Evolutionary conservation across 1,140 invertebrate species (phyloP), one percentile per base, ranked within the genome.

Genomic region (Bombus soroeensis): DNA sequence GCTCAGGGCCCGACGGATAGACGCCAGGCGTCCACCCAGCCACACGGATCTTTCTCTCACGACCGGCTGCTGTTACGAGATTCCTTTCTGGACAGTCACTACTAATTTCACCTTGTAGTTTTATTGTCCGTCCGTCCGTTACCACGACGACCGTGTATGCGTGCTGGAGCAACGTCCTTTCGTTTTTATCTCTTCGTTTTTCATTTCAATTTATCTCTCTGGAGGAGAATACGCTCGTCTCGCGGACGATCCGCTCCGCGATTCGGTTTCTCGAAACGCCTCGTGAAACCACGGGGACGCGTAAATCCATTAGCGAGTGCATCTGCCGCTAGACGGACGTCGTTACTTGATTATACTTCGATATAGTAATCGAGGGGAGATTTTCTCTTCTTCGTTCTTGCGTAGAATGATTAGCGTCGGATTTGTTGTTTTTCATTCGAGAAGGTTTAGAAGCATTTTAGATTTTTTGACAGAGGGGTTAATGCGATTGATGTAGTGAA

Each of bases 71-170:
- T 41, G 70, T 85, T 85, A 80, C 71, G 47, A 25, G 77, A 87
- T 87, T 89, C 74, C 85, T 71, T 82, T 66, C 53, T 66, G 59
- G 32, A 59, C 75, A 70, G 43, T 89, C 79, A 74, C 72, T 87
- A 81, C 75, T 89, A 76, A 86, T 89, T 86, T 76, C 74, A 66
- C 73, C 81, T 68, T 79, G 62, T 88, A 87, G 64, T 89, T 89
- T 85, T 75, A 79, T 81, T 76, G 47, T 74, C 68, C n/a, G 68
- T 12, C 28, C 32, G 66, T 22, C 71, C 39, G 71, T 43, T 41
- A 15, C 28, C 71, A 72, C 41, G 32, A 15, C 12, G 12, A 32
- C 13, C 71, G 18, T 68, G 43, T n/a, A 22, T 57, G 15, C 13
- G 18, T 25, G 39, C 53, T n/a, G 25, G 28, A 28, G 39, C 34